A percentile compares a stretch with the other conserved stretches of the same genome.
These are phyloP conservation scores for Nephrotoma flavescens DNA, from an alignment of 2,888 invertebrate genomes.

Conservation along the genomic window DNA sequence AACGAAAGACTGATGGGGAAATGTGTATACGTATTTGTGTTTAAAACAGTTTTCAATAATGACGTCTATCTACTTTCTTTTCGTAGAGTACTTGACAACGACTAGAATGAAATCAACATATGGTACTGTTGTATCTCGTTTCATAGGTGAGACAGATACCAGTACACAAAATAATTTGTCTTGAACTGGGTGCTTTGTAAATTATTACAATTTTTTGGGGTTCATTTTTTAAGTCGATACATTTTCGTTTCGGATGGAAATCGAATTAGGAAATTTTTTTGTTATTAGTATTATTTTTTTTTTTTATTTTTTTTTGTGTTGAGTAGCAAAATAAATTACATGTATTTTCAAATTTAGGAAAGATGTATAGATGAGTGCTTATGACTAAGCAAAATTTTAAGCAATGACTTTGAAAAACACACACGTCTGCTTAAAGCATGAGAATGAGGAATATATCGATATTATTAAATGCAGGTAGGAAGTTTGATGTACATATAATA, in stretches of 20 bases:
- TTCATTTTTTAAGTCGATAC: not conserved
- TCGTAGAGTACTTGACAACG: not conserved
- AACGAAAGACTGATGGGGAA: not conserved
- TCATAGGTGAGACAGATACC: not conserved
- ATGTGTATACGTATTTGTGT: not conserved
- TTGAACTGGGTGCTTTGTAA: not conserved
- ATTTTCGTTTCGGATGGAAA: not conserved
- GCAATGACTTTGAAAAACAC: not conserved
- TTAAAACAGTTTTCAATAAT: not conserved
- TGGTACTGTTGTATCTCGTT: not conserved
- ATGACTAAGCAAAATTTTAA: not conserved
- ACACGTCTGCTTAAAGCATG: not conserved
- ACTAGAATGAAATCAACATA: not conserved
- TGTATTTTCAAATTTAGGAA: not conserved
- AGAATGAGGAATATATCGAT: not conserved
- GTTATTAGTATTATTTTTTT: too few relatives aligned
- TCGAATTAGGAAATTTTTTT: not conserved
- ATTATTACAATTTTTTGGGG: not conserved
- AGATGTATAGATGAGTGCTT: not conserved
- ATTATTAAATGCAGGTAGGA: not conserved
- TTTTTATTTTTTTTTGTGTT: not conserved
- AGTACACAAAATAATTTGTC: not conserved
- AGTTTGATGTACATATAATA: not conserved
- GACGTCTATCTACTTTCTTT: not conserved
- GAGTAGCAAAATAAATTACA: not conserved